These are phyloP conservation scores for Poeciliopsis turneri DNA, from an alignment of 2,797 vertebrate genomes.

Conservation along the genomic window DNA sequence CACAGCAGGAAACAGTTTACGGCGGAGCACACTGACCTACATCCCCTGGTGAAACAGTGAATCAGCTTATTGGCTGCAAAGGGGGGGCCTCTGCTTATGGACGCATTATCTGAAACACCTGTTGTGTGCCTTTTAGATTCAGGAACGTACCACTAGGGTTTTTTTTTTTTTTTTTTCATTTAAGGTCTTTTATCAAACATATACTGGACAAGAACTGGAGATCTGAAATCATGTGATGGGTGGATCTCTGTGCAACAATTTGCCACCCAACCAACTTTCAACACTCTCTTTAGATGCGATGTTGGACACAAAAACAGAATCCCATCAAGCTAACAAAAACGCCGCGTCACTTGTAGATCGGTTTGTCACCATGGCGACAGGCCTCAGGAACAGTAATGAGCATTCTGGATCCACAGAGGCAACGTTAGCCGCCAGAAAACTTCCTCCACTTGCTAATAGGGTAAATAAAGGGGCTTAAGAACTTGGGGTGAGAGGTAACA, in stretches of 20 bases:
- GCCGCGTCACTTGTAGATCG: not conserved
- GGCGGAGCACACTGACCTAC: constrained; percentile 71
- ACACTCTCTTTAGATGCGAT: not conserved
- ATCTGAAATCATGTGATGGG: not conserved
- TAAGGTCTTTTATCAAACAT: not conserved
- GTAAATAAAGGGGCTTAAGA: not conserved
- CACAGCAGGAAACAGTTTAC: constrained; percentile 47
- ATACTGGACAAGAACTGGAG: not conserved
- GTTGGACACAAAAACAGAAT: not conserved
- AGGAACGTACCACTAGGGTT: not conserved
- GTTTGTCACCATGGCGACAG: not conserved
- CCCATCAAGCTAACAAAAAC: not conserved
- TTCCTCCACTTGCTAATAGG: not conserved
- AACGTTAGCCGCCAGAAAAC: not conserved
- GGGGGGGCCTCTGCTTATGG: constrained; percentile 18
- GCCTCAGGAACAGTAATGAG: not conserved
- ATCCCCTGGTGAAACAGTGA: constrained; percentile 52
- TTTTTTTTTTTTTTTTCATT: not conserved
- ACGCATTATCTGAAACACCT: constrained; percentile 26
- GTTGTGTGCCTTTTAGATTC: not conserved
- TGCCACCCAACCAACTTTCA: not conserved
- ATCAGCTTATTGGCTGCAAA: constrained; percentile 40
- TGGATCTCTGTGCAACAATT: not conserved
- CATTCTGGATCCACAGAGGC: not conserved
- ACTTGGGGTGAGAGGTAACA: not conserved